phyloP scores from a whole-genome alignment of 2,113 vertebrate genomes.

The Lampris incognitus region DNA sequence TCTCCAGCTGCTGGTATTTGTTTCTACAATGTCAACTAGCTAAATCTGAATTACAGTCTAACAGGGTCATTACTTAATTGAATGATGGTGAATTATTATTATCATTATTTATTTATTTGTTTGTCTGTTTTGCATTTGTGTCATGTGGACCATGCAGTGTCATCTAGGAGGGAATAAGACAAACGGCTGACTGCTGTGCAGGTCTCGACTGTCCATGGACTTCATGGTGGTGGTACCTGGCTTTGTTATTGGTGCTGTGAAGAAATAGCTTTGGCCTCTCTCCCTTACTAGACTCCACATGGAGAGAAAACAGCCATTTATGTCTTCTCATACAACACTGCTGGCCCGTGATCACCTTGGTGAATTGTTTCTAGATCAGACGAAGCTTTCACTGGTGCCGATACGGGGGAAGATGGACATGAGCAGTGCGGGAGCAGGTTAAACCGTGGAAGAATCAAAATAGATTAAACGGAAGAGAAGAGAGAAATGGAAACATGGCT shows the following conservation, averaged over 20 bases:
- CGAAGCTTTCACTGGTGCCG: too few relatives aligned
- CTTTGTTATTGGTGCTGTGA: constrained; percentile 1
- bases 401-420: too few relatives aligned
- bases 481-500: too few relatives aligned
- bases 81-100: constrained; percentile 5
- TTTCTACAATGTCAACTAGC: neutral
- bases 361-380: too few relatives aligned
- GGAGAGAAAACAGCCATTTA: neutral
- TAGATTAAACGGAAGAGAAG: too few relatives aligned
- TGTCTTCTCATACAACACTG: constrained; percentile 4
- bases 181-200: constrained; percentile 54
- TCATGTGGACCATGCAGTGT: too few relatives aligned
- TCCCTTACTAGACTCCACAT: neutral
- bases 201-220: constrained; percentile 27
- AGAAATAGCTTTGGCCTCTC: neutral
- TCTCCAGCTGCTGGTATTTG: neutral
- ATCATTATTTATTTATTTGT: neutral
- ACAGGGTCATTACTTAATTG: neutral
- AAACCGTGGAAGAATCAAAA: too few relatives aligned
- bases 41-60: neutral
- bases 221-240: constrained; percentile 32
- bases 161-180: constrained; percentile 47
- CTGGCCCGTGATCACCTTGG: constrained; percentile 35
- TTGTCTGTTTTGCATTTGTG: neutral
- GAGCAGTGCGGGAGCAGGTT: too few relatives aligned